Base-by-base conservation (phyloP, 64 coral and sea anemone species). In the Pocillopora verrucosa region DNA sequence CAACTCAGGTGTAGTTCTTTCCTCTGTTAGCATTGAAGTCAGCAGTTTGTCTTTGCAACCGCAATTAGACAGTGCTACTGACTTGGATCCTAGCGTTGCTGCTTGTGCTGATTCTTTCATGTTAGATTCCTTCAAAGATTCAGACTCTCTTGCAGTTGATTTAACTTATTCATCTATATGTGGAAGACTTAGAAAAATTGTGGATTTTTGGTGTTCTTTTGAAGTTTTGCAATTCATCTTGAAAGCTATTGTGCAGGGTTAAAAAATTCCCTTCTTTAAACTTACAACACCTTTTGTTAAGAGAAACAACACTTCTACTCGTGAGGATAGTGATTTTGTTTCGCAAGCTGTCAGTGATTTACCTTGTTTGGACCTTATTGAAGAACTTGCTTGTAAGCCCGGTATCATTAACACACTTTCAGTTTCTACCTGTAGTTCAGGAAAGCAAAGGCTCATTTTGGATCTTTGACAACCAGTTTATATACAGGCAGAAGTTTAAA, bases 401-500 rank as follows among this genome's bases (percentile, higher is more conserved):
- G 22, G 34, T 34, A 84, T 87, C 56, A 45, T 87, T 59, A 87
- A 87, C 34, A 67, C 85, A 37, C 72, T 88, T 25, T 88, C 68
- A 7, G 86, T 88, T 34, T 88, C 86, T 14, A 61, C 24, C n/a
- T 56, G 73, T 10, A 59, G 35, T 59, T 74, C 51, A 1, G 72
- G 65, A 16, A 87, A 87, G 56, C 60, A 60, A 75, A 63, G 68
- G 24, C 36, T 87, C 11, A 87, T 87, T 75, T 35, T 87, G 13
- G 85, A 87, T 87, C 57, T 88, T 24, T 24, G 86, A 37, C 73
- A 88, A 88, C 41, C 9, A 10, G 45, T 88, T 77, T 34, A 38
- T 87, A 5, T 87, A 75, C 85, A 75, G 75, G 72, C 85, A 87
- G 13, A 73, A 75, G 72, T 78, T 78, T 56, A 78, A 58, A 56